phyloP scores from a whole-genome alignment of 1,140 invertebrate genomes.

The Eumaeus atala region DNA sequence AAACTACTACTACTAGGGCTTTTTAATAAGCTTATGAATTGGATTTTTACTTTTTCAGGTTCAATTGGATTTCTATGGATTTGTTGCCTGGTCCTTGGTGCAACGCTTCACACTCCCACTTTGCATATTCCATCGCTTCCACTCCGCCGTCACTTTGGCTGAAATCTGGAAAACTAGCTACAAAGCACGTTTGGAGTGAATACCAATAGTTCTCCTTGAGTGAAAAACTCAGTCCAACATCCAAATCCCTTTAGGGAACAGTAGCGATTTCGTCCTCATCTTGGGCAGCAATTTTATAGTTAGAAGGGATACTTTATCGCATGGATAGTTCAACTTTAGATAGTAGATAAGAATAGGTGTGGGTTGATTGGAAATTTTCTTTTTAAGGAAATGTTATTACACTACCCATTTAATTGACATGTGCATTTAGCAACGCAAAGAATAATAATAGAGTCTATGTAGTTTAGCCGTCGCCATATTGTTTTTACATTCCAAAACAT shows the following conservation, averaged over 20 bases:
- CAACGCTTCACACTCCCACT: slow-evolving; percentile 94
- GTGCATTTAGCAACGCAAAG: neutral
- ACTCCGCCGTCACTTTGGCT: slow-evolving; percentile 95
- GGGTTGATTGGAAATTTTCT: slow-evolving; percentile 34
- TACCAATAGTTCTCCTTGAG: slow-evolving; percentile 18
- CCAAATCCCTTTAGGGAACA: slow-evolving; percentile 23
- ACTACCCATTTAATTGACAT: neutral
- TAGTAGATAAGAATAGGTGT: slow-evolving; percentile 37
- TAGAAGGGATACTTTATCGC: slow-evolving; percentile 49
- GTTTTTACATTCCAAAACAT: slow-evolving; percentile 56
- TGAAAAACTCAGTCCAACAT: slow-evolving; percentile 36
- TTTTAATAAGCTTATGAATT: neutral
- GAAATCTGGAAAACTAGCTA: slow-evolving; percentile 99
- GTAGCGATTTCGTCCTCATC: slow-evolving; percentile 61
- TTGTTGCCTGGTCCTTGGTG: slow-evolving; percentile 94
- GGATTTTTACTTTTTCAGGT: slow-evolving; percentile 53
- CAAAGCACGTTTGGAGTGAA: slow-evolving; percentile 89
- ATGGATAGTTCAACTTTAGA: slow-evolving; percentile 47
- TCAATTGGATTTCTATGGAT: slow-evolving; percentile 94
- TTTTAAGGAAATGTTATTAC: slow-evolving; percentile 13
- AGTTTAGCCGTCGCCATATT: slow-evolving; percentile 15
- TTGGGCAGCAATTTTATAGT: slow-evolving; percentile 62
- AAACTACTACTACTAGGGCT: no score
- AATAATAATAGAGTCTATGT: neutral
- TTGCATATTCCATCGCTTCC: slow-evolving; percentile 97